Evolutionary conservation across 1,140 invertebrate species (phyloP), one percentile per base, ranked within the genome.

Genomic region (Maconellicoccus hirsutus): DNA sequence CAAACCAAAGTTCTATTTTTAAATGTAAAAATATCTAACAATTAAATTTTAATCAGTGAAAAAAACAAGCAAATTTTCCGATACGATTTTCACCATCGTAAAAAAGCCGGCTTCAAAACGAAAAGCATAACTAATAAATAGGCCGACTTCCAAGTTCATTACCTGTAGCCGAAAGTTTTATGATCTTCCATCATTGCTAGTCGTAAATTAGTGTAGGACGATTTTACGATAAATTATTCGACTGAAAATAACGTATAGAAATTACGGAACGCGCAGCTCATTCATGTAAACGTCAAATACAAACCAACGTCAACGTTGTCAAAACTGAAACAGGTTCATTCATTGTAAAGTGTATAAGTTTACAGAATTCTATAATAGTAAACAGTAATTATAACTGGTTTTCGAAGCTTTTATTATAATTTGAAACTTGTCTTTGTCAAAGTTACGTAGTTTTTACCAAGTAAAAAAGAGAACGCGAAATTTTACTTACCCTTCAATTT

Each of bases 381-480:
- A 52, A 52, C 42, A 52, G 42, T 52, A 52, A 52, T 52, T 52
- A 52, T 52, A 52, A 52, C 42, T 16, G 42, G 42, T 52, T 52
- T 52, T 3, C 42, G n/a, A 52, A 52, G 42, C 42, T 52, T 52
- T 52, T 52, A 16, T 52, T 16, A 52, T 3, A 33, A 52, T 52
- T 52, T 52, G 42, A 52, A 52, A 52, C 42, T 52, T 19, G 42
- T 52, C 42, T 52, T 16, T 52, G 42, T 52, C 42, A 52, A 52
- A 52, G 42, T 52, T 16, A 52, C 42, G 42, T 16, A 52, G 42
- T 52, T 52, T 52, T 52, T 19, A 19, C 42, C 42, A 52, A n/a
- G 42, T 19, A 14, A 16, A 52, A 52, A 52, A 16, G 42, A 14
- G 42, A 52, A 52, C n/a, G 42, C 16, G 42, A 52, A 52, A 52